phyloP scores from a whole-genome alignment of 2,797 vertebrate species.

The Eidolon dupreanum region DNA sequence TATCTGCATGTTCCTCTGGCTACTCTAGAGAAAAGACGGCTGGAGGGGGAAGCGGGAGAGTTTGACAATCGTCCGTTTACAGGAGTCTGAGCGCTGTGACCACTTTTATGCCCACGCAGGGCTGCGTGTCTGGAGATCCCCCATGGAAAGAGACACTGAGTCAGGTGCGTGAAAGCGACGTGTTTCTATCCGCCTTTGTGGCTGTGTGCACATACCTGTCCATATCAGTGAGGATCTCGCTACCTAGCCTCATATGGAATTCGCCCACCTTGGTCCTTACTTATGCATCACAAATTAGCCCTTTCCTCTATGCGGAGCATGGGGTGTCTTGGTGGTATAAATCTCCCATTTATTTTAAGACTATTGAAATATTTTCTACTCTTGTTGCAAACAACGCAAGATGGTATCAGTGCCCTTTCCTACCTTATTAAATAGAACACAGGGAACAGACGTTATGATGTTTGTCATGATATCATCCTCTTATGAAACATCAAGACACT shows the following conservation, averaged over 20 bases:
- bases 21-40: not conserved
- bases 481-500: not conserved
- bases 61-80: accelerated
- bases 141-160: accelerated
- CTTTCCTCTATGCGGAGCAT: accelerated
- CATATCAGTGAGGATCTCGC: accelerated
- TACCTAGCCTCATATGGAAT: accelerated
- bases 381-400: not conserved
- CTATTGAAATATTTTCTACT: not conserved
- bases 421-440: not conserved
- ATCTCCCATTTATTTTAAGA: not conserved
- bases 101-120: no score
- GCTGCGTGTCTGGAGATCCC: accelerated
- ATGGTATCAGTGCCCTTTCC: accelerated
- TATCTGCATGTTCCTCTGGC: not conserved
- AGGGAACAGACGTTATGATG: accelerated
- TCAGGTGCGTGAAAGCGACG: accelerated
- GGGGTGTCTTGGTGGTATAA: no score
- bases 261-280: not conserved
- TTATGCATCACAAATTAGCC: not conserved
- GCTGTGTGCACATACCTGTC: accelerated
- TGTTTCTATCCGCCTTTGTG: not conserved
- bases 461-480: not conserved
- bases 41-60: not conserved
- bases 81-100: accelerated